Evolutionary conservation across 2,113 vertebrate species (phyloP).

Genomic region (Gnathonemus longibarbis): DNA sequence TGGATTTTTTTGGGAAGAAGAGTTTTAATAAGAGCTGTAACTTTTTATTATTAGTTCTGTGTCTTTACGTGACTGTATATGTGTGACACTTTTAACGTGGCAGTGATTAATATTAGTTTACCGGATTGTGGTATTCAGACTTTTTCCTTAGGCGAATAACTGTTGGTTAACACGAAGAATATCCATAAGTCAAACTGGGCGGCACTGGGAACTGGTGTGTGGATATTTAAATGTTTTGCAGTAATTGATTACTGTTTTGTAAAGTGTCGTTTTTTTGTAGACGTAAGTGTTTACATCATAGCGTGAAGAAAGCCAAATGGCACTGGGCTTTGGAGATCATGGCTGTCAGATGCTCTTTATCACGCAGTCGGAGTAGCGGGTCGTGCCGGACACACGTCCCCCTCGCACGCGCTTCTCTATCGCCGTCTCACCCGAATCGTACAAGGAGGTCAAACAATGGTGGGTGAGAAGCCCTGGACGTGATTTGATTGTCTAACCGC

Average conservation of each 20-base stretch:
- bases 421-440: background rate
- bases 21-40: background rate
- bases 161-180: background rate
- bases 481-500: conserved; percentile 6
- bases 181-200: background rate
- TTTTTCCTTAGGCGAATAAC: background rate
- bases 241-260: background rate
- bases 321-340: background rate
- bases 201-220: background rate
- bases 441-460: background rate
- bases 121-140: background rate
- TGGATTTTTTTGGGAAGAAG: background rate
- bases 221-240: background rate
- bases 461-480: background rate
- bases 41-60: background rate
- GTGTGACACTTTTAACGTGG: background rate
- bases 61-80: background rate
- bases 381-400: background rate
- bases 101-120: background rate
- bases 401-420: background rate
- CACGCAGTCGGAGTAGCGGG: background rate
- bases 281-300: background rate
- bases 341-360: background rate
- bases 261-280: background rate
- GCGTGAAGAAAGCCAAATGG: background rate